A percentile compares a stretch with the other conserved stretches of the same genome.
Evolutionary conservation across 23 tunicate species (phyloP).

Genomic region (Ascidia mentula): DNA sequence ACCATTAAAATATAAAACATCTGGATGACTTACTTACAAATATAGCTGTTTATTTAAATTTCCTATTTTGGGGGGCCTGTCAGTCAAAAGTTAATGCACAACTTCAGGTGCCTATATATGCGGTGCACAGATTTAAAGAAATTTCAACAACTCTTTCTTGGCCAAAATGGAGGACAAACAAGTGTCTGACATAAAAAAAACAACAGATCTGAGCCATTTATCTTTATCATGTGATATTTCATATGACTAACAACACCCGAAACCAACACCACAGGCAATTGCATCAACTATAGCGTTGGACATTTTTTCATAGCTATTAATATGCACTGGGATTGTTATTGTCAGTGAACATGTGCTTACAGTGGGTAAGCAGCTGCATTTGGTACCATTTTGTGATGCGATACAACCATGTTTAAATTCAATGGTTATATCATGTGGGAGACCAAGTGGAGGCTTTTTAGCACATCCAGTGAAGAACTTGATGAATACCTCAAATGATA

Average conservation of each 20-base stretch:
- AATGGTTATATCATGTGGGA: constrained; percentile 4
- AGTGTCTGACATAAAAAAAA: too few species aligned
- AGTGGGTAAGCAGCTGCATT: constrained; percentile 17
- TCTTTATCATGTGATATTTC: too few species aligned
- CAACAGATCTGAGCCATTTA: too few species aligned
- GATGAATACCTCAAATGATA: background rate
- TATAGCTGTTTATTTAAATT: too few species aligned
- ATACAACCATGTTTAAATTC: background rate
- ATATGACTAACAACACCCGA: constrained; percentile 1
- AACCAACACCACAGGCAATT: constrained; percentile 5
- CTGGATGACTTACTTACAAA: too few species aligned
- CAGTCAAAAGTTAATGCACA: too few species aligned
- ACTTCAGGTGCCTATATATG: too few species aligned
- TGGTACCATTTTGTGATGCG: background rate
- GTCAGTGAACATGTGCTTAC: constrained; percentile 16
- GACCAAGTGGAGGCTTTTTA: background rate
- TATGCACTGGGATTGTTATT: background rate
- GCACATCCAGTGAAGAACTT: constrained; percentile 11
- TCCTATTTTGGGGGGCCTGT: too few species aligned
- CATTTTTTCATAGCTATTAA: background rate
- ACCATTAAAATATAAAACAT: too few species aligned
- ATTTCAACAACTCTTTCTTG: too few species aligned
- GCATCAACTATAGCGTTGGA: background rate
- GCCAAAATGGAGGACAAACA: too few species aligned
- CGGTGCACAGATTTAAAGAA: too few species aligned